Conservation (phyloP, 2,888 invertebrate species). For the Drepanosiphum platanoidis region DNA sequence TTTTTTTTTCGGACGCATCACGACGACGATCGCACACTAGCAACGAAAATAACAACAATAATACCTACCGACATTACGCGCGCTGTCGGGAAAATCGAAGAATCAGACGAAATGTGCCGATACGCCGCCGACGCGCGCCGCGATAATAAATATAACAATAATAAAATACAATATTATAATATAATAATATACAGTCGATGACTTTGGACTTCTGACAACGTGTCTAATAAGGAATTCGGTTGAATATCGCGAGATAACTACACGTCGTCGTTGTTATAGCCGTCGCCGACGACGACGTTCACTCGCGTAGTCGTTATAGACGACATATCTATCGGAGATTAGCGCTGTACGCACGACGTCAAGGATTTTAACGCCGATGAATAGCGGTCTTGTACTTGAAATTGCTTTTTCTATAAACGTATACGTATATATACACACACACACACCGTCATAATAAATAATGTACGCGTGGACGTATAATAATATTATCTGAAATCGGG, state of each 20-base stretch:
- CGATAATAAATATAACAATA: no score
- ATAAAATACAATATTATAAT: not conserved
- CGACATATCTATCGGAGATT: constrained; percentile 31
- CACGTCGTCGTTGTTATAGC: not conserved
- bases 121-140: no score
- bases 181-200: not conserved
- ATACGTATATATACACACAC: no score
- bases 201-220: constrained; percentile 13
- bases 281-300: not conserved
- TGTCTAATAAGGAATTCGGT: constrained; percentile 36
- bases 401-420: constrained; percentile 11
- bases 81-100: no score
- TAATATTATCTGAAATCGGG: constrained; percentile 1
- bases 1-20: constrained; percentile 18
- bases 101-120: no score
- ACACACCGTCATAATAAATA: no score
- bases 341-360: constrained; percentile 1
- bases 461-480: no score
- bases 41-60: not conserved
- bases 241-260: not conserved
- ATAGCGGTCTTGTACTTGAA: constrained; percentile 18
- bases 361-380: constrained; percentile 9
- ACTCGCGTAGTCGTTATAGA: not conserved
- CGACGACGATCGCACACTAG: no score
- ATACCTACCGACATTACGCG: not conserved